Evolutionary conservation across 2,888 invertebrate species (phyloP), one percentile per base, ranked within the genome.

Genomic region (Euplexia lucipara): DNA sequence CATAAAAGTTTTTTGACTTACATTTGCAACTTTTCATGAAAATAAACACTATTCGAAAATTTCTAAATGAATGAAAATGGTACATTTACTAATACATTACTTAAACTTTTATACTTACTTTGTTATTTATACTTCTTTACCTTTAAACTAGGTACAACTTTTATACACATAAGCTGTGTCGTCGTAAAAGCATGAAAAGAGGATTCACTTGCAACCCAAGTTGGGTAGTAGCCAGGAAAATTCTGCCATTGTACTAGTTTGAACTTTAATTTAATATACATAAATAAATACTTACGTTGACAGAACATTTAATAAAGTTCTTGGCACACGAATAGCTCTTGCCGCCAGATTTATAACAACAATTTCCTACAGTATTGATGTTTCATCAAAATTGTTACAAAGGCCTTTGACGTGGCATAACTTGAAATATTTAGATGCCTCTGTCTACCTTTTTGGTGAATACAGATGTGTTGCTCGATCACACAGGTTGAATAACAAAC

Each of bases 211-310:
- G 60, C 54, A 61, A 37, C 47, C 14, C 18, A 56, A 78, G 32
- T 77, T 78, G 77, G 65, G 64, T 41, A 7, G 35, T 20, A 45
- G 78, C 78, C 77, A 78, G 64, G 71, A 75, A 70, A 70, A 67
- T 70, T 70, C 14, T 22, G 35, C 45, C 64, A 70, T 63, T 63
- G 63, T 61, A 56, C 39, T 63, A 76, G 34, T 72, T 75, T 51
- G 20, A 63, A 57, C 45, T 44, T 72, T 51, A 18, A 32, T 30
- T 8, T 48, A 22, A 44, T 35, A 39, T 26, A 53, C 26, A 63
- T 53, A 70, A 48, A 63, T 67, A 69, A 67, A 67, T 60, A 67
- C 49, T 16, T 39, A 69, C 69, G 37, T 35, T 69, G 44, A 60
- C 44, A 45, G 32, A 37, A 44, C 32, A 67, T 67, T 67, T 51